These are phyloP conservation scores for Uloborus plumipes DNA, from an alignment of 2,888 invertebrate genomes.

Conservation along the genomic window DNA sequence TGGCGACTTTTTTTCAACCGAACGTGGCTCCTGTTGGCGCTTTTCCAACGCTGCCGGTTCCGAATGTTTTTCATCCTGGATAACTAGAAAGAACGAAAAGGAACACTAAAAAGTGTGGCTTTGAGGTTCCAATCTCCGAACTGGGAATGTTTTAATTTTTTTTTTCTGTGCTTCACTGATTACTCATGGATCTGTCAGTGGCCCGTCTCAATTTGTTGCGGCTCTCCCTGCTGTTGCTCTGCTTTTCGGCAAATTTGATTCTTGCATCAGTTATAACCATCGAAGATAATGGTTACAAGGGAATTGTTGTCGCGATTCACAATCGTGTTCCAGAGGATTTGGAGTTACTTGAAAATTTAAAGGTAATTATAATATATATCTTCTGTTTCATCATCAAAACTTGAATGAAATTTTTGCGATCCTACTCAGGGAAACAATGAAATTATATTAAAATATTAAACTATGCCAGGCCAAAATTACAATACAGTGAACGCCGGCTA, in stretches of 20 bases:
- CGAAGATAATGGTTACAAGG: conserved; percentile 66
- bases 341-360: conserved; percentile 59
- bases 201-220: no score
- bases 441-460: no score
- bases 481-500: no score
- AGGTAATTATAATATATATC: conserved; percentile 28
- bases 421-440: no score
- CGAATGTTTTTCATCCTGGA: conserved; percentile 22
- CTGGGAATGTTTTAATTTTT: conserved; percentile 28
- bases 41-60: conserved; percentile 24
- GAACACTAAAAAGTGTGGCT: conserved; percentile 5
- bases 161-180: conserved; percentile 1
- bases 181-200: conserved; percentile 25
- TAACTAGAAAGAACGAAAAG: conserved; percentile 33
- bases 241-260: not conserved
- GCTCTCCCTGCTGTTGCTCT: conserved; percentile 7
- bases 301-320: conserved; percentile 63
- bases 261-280: conserved; percentile 37
- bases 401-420: no score
- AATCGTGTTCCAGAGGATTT: conserved; percentile 57
- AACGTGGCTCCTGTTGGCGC: conserved; percentile 41
- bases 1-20: conserved; percentile 45
- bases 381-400: not conserved
- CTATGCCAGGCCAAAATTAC: no score
- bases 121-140: conserved; percentile 1